Evolutionary conservation across 2,113 vertebrate species (phyloP), one percentile per base, ranked within the genome.

Genomic region (Reinhardtius hippoglossoides): DNA sequence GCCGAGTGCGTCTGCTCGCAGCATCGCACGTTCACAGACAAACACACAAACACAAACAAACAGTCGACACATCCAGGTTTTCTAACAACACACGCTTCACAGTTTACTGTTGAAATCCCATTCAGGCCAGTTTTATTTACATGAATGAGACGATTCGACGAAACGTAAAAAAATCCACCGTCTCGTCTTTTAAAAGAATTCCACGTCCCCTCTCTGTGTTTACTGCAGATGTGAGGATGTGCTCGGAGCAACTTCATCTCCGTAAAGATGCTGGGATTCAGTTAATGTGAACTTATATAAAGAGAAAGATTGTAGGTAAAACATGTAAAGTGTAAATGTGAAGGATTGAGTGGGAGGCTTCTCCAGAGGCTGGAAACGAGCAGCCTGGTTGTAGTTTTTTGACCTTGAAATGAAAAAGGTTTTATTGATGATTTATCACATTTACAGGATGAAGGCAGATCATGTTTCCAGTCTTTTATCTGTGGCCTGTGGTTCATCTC

Each of bases 21-120:
- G 55, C 62, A 21, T 79, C 67, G 77, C 54, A 80, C 82, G 78
- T 75, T 79, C 42, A 7, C 56, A 48, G 23, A 24, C 26, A 48
- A 52, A 46, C 42, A 21, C 44, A 69, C 59, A 55, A 26, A 40
- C 63, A 67, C 21, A 62, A 26, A 63, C 8, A 16, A 56, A 64
- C 35, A 20, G 20, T 23, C 56, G 1, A 74, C 1, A 14, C 7
- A 26, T 80, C 2, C 37, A 59, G 44, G 42, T 44, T 81, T 66
- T 61, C 23, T 55, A 65, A 35, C 18, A 18, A 13, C n/a, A 4
- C 27, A 12, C 18, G 7, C 31, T 31, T 57, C 37, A 60, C 20
- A 61, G 35, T 62, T 55, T 61, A 50, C 44, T 46, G 60, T 56
- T 71, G 80, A 76, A 59, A 59, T 69, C 60, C 62, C n/a, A 42